phyloP scores from a whole-genome alignment of 2,888 invertebrate species.

The Sceliomorpha sp. region DNA sequence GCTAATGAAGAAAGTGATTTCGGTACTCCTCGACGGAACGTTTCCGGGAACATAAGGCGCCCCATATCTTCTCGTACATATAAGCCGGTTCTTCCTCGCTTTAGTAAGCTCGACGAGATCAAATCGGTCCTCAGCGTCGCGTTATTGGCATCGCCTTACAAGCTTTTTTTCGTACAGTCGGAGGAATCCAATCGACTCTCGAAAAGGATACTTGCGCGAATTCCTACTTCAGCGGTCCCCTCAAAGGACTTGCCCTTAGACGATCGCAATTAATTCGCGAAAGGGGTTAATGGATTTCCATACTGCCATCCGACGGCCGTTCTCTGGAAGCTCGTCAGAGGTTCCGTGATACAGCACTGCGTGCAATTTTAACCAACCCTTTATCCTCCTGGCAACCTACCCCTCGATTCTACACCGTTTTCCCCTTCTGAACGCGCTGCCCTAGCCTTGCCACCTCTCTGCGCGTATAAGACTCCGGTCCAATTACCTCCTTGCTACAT shows the following conservation, averaged over 20 bases:
- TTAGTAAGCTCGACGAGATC: no score
- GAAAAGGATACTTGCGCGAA: slow-evolving; percentile 41
- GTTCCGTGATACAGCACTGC: slow-evolving; percentile 78
- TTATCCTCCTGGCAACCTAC: slow-evolving; percentile 72
- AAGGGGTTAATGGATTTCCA: slow-evolving; percentile 77
- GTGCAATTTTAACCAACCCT: slow-evolving; percentile 79
- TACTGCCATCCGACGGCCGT: slow-evolving; percentile 73
- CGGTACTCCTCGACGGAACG: no score
- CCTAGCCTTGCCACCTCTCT: slow-evolving; percentile 64
- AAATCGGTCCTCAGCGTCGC: no score
- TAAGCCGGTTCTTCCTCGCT: no score
- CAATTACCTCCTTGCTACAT: slow-evolving; percentile 79
- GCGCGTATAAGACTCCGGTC: slow-evolving; percentile 78
- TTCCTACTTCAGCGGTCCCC: slow-evolving; percentile 39
- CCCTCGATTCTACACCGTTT: slow-evolving; percentile 49
- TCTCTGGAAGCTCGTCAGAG: slow-evolving; percentile 74
- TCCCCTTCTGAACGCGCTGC: slow-evolving; percentile 47
- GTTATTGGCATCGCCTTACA: no score
- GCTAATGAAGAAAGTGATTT: no score
- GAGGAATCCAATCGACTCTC: slow-evolving; percentile 30
- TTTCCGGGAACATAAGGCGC: no score
- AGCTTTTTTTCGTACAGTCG: slow-evolving; percentile 1
- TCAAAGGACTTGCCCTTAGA: slow-evolving; percentile 73
- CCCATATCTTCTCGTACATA: no score
- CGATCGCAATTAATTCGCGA: slow-evolving; percentile 78